Evolutionary conservation across 2,797 vertebrate species (phyloP), one percentile per base, ranked within the genome.

Genomic region (Naso thynnoides): DNA sequence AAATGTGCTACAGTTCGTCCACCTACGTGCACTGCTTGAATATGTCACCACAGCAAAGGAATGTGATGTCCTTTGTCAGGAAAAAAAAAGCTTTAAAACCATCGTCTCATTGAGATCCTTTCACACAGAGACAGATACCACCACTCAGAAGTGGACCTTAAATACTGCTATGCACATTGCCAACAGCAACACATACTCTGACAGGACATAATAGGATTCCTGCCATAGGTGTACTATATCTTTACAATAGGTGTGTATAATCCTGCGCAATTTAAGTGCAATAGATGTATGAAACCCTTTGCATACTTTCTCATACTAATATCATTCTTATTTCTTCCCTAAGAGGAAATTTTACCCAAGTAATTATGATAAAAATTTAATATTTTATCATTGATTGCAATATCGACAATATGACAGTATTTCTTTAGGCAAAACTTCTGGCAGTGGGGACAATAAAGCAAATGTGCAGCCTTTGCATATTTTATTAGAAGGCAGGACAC

Each of bases 351-450:
- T 59, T 16, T 24, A n/a, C 8, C 59, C 65, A 75, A 61, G 58
- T 81, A 74, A 79, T 84, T 74, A 75, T 55, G 7, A 53, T 36
- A 66, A 38, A n/a, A 48, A 56, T 77, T 69, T 68, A 45, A 61
- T 41, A 65, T 76, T 65, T 15, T 74, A 73, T 77, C 49, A 53
- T 54, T 21, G 52, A 54, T 41, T 56, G 56, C 36, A 61, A 31
- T 63, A 36, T 45, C 61, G 59, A 42, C 36, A 53, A 31, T 59
- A 14, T 27, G 67, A 73, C 42, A 63, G 11, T 15, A 53, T 38
- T 76, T 71, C 61, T 71, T 33, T 3, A 14, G 21, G 16, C 27
- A 50, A 14, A 38, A 49, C 21, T 42, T 42, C 66, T 49, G 48
- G 62, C 36, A 59, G 26, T 52, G 10, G 13, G 3, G 16, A 49